Base-by-base conservation (phyloP, 2,113 vertebrate genomes). In the Stigmatopora nigra region DNA sequence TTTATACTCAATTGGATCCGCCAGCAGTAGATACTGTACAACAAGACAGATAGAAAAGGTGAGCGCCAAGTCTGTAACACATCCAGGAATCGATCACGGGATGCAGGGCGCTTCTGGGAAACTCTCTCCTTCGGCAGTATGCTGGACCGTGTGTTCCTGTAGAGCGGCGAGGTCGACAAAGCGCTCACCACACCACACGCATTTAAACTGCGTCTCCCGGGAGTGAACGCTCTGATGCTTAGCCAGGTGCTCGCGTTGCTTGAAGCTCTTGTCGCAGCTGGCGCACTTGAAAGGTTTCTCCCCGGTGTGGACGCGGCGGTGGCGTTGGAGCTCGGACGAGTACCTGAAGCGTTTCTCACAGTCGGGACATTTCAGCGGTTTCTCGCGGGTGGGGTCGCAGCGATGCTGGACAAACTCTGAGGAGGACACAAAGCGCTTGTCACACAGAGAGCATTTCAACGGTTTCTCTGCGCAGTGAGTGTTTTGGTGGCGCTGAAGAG, bases 251-350 rank as follows among this genome's bases (percentile, higher is more conserved):
- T 98, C 96, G 0, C 95, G 92, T 82, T 98, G 96, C 84, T 98
- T 99, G 88, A 99, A 99, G 80, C 94, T 95, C 81, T 97, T 98
- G 84, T 98, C 96, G 0, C 96, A 99, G 64, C 89, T 93, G 77
- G 92, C 92, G 63, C 96, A 99, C 85, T 97, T 97, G 86, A 96
- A 98, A 25, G 96, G 96, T 81, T 98, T 98, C 88, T 99, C 96
- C 0, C 96, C 96, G 0, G 96, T 99, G 88, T 99, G 96, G 5
- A 97, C 95, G 0, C 95, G 90, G 45, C 94, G 92, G 68, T 99
- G 96, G 61, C 95, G 92, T 87, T 96, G 94, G 84, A 99, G 87
- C 88, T 98, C 96, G 0, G 95, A 98, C 0, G 95, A 93, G 2
- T 99, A 98, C 77, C 94, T 94, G 85, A 99, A 99, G 60, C 95